These are phyloP conservation scores for Laticauda laticaudata DNA, from an alignment of 2,113 vertebrate species.

Conservation along the genomic window DNA sequence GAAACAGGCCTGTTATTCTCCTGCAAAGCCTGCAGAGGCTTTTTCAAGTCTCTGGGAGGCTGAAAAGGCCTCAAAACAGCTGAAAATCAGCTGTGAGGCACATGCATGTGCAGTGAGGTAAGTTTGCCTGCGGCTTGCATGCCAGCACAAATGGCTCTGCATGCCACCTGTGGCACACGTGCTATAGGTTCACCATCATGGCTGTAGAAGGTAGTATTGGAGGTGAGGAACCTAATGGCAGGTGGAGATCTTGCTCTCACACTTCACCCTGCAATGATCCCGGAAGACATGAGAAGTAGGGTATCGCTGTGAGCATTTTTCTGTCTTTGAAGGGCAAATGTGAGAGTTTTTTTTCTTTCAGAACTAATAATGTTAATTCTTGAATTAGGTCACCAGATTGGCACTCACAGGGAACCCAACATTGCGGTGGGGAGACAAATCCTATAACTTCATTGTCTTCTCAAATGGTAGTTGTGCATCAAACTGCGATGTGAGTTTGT, in stretches of 20 bases:
- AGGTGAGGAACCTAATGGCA: not conserved
- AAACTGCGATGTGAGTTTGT: slow-evolving; percentile 86
- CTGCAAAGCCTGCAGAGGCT: too few relatives aligned
- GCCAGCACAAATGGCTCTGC: too few relatives aligned
- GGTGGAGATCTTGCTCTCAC: not conserved
- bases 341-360: not conserved
- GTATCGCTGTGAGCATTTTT: not conserved
- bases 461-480: slow-evolving; percentile 82
- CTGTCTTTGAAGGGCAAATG: not conserved
- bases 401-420: slow-evolving; percentile 80
- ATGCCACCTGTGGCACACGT: too few relatives aligned
- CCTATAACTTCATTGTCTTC: slow-evolving; percentile 83
- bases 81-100: too few relatives aligned
- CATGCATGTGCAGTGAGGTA: too few relatives aligned
- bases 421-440: slow-evolving; percentile 95
- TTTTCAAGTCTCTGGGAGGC: too few relatives aligned
- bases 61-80: too few relatives aligned
- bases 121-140: too few relatives aligned
- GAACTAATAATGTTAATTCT: slow-evolving; percentile 8
- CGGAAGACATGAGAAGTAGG: not conserved
- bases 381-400: slow-evolving; percentile 71
- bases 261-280: not conserved
- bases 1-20: too few relatives aligned
- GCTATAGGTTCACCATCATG: too few relatives aligned
- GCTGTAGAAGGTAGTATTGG: not conserved